phyloP scores from a whole-genome alignment of 2,113 vertebrate species.

The Astur gentilis region DNA sequence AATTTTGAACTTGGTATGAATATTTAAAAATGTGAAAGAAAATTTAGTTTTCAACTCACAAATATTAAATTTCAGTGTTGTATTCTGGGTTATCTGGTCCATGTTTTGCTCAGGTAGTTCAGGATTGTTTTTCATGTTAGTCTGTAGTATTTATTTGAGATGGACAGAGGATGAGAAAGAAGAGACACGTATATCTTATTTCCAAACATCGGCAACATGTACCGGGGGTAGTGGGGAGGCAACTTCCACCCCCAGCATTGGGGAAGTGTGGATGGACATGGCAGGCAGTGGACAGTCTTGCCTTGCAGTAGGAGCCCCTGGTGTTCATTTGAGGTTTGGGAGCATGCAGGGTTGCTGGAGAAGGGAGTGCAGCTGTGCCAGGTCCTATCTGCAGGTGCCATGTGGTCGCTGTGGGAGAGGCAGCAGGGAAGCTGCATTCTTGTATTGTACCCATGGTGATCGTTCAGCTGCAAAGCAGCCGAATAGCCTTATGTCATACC shows the following conservation, averaged over 20 bases:
- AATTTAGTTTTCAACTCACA: background rate
- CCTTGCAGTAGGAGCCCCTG: background rate
- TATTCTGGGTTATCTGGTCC: background rate
- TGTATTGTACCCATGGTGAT: background rate
- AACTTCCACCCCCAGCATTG: accelerated
- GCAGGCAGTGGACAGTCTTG: background rate
- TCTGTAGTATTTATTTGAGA: background rate
- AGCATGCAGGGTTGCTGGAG: accelerated
- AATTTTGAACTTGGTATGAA: background rate
- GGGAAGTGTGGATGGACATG: background rate
- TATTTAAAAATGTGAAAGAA: background rate
- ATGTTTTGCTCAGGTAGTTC: background rate
- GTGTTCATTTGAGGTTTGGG: accelerated
- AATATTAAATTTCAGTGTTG: background rate
- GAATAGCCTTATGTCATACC: background rate
- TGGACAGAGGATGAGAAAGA: background rate
- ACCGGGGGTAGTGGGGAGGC: background rate
- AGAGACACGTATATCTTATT: background rate
- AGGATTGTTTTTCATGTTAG: background rate
- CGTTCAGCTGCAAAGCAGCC: accelerated
- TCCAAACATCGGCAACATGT: background rate
- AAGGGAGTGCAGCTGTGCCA: background rate
- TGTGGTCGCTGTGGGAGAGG: background rate
- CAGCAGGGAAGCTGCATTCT: background rate
- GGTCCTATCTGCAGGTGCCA: background rate